A percentile compares a stretch with the other conserved stretches of the same genome.
Evolutionary conservation across 2,888 invertebrate genomes (phyloP).

Genomic region (Thymelicus sylvestris): DNA sequence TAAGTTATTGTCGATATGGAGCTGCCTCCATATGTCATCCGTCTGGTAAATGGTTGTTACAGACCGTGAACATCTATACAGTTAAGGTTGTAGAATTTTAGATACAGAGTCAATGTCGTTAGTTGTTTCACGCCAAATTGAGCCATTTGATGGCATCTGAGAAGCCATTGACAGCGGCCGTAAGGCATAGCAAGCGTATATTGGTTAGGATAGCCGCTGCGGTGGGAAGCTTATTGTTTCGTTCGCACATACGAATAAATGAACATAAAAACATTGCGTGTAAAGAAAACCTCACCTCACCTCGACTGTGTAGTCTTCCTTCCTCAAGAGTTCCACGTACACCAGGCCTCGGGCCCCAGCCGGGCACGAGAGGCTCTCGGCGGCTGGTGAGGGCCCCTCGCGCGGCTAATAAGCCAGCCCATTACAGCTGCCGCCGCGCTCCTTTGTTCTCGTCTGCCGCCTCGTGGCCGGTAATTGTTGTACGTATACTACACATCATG

Average conservation of each 20-base stretch:
- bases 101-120: no score
- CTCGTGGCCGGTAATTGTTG: neutral
- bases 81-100: no score
- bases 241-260: no score
- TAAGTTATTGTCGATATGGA: neutral
- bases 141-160: no score
- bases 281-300: neutral
- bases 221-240: no score
- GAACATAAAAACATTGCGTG: neutral
- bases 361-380: neutral
- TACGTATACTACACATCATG: neutral
- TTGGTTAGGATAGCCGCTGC: no score
- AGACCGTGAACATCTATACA: no score
- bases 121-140: no score
- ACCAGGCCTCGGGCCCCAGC: neutral
- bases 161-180: no score
- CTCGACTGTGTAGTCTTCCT: neutral
- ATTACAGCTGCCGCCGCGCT: conserved; percentile 10
- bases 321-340: neutral
- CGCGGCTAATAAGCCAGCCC: conserved; percentile 24
- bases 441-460: conserved; percentile 10
- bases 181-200: no score
- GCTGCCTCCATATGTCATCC: no score
- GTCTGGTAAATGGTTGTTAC: no score
- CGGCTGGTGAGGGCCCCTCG: conserved; percentile 7